Percentiles rank a stretch among this genome's conserved stretches.
Evolutionary conservation across 1,140 invertebrate species (phyloP).

Genomic region (Rhynchophorus ferrugineus): DNA sequence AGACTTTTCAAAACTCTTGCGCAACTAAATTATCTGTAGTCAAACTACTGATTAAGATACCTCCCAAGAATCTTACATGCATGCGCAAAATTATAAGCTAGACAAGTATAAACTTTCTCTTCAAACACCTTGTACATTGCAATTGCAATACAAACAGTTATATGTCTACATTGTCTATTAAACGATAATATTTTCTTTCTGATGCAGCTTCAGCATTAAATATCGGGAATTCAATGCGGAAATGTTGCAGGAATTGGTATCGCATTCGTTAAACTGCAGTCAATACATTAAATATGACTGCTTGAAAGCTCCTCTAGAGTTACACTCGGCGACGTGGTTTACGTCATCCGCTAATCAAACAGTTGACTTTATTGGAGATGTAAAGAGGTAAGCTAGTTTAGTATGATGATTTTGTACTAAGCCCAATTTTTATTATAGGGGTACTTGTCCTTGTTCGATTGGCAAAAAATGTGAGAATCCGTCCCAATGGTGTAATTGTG

Average conservation of each 20-base stretch:
- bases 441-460: constrained; percentile 59
- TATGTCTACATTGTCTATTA: neutral
- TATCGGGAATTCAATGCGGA: constrained; percentile 83
- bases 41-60: no score
- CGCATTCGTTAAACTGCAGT: constrained; percentile 79
- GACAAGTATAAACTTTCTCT: no score
- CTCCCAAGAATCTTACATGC: no score
- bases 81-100: no score
- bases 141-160: neutral
- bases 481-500: constrained; percentile 80
- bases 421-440: constrained; percentile 43
- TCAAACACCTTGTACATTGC: neutral
- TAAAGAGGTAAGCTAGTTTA: constrained; percentile 48
- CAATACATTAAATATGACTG: constrained; percentile 90
- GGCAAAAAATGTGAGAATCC: constrained; percentile 72
- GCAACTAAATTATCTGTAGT: no score
- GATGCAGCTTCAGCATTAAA: constrained; percentile 67
- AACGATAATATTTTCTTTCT: neutral
- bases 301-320: constrained; percentile 75
- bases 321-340: constrained; percentile 88
- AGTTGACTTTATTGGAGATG: constrained; percentile 77
- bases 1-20: no score
- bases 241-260: constrained; percentile 84
- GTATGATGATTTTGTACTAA: constrained; percentile 21
- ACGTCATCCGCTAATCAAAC: constrained; percentile 67